Conservation (phyloP, 2,888 invertebrate species). For the Eristalinus aeneus region DNA sequence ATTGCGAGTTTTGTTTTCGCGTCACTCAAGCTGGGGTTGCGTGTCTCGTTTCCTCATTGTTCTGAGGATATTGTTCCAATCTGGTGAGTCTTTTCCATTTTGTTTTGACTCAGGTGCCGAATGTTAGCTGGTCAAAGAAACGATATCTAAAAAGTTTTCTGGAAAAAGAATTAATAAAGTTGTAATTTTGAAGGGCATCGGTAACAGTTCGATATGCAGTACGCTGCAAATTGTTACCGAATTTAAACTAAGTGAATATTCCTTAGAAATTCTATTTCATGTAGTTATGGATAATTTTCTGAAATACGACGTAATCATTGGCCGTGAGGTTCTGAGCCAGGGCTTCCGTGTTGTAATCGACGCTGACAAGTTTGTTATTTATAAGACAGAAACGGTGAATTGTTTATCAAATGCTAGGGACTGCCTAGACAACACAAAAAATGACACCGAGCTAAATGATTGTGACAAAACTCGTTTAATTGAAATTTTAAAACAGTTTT, state of each 20-base stretch:
- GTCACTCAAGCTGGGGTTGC: too few species aligned
- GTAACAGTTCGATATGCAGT: slow-evolving; percentile 33
- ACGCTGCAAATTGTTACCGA: slow-evolving; percentile 23
- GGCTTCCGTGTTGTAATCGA: slow-evolving; percentile 30
- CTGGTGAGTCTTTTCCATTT: too few species aligned
- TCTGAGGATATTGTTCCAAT: slow-evolving; percentile 34
- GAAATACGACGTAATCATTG: slow-evolving; percentile 14
- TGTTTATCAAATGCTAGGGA: slow-evolving; percentile 1
- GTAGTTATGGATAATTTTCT: slow-evolving; percentile 25
- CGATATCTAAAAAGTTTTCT: too few species aligned
- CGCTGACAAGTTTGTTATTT: slow-evolving; percentile 22
- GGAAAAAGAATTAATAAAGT: too few species aligned
- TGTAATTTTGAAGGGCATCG: slow-evolving; percentile 53
- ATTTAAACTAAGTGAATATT: slow-evolving; percentile 37
- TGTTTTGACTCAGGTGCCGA: too few species aligned
- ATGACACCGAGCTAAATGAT: too few species aligned
- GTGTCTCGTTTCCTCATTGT: too few species aligned
- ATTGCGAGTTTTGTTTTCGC: too few species aligned
- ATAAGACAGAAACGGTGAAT: slow-evolving; percentile 8
- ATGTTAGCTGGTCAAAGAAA: too few species aligned
- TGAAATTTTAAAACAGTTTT: too few species aligned
- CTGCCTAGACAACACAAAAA: background rate
- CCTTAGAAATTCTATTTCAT: slow-evolving; percentile 29
- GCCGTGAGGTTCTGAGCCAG: slow-evolving; percentile 41
- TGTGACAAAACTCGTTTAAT: too few species aligned